Base-by-base conservation (phyloP, 1,140 invertebrate genomes). In the Drosophila nigrodunni region DNA sequence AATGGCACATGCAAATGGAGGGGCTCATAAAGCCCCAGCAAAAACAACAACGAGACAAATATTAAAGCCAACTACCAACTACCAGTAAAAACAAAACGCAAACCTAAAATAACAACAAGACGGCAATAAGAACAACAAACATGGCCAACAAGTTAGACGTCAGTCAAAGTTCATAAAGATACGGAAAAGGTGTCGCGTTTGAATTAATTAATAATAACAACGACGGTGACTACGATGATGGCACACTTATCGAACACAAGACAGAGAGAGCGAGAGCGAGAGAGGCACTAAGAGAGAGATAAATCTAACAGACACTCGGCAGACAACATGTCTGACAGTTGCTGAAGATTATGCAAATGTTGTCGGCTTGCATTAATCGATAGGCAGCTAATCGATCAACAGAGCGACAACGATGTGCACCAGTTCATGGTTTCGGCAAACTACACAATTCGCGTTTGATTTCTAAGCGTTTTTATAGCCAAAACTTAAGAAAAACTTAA, bases 121-220 rank as follows among this genome's bases (percentile, higher is more conserved):
- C 49, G 43, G 62, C 73, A 39, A 49, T 5, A 69, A 43, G 46
- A 57, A 18, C 21, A 52, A 35, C 35, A 76, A 60, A 54, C 41
- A 70, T 64, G 59, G 62, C 41, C 60, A 64, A 77, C 60, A 55
- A 69, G 64, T 73, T 69, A 58, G 54, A 46, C 71, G 68, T 76
- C 73, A 62, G 76, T 82, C 80, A 82, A 78, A 87, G 82, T 87
- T 87, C 80, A 67, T 49, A 67, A 67, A 75, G 13, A 69, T 64
- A 68, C 73, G 82, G 58, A 80, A 80, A 77, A 87, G 79, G 83
- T 88, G 82, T 87, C 82, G 82, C 86, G 73, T 61, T 77, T 87
- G 82, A 87, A 87, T 87, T 87, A 88, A 87, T 87, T 73, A 87
- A 79, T 67, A 87, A 77, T 72, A 88, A 68, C 46, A 75, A 85